Evolutionary conservation across 2,888 invertebrate species (phyloP).

Genomic region (Girardia tigrina): DNA sequence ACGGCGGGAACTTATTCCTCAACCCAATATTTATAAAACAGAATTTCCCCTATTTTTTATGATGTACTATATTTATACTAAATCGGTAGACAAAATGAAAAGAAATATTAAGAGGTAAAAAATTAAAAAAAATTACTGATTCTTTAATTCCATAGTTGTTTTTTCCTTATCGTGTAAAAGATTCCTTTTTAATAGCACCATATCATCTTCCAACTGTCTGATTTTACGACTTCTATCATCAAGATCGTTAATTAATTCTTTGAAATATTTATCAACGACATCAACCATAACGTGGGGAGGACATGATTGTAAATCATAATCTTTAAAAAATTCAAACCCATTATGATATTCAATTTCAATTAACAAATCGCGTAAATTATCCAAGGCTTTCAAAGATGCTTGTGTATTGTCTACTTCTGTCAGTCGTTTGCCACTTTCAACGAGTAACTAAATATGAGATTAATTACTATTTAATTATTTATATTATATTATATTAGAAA

Average conservation of each 20-base stretch:
- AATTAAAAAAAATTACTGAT: too few species aligned
- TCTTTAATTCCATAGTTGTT: not conserved
- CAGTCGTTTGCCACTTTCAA: not conserved
- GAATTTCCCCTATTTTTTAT: too few species aligned
- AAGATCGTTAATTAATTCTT: not conserved
- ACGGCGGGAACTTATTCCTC: too few species aligned
- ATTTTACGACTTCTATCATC: slow-evolving; percentile 1
- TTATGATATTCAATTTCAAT: slow-evolving; percentile 14
- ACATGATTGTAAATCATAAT: not conserved
- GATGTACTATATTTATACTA: too few species aligned
- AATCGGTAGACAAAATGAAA: too few species aligned
- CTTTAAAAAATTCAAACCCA: not conserved
- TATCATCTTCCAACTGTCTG: not conserved
- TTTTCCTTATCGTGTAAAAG: slow-evolving; percentile 23
- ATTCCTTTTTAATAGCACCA: not conserved
- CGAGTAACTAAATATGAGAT: not conserved
- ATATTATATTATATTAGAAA: too few species aligned
- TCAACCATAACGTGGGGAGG: not conserved
- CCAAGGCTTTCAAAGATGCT: not conserved
- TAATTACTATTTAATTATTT: too few species aligned
- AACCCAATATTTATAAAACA: too few species aligned
- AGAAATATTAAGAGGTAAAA: too few species aligned
- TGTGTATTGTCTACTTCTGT: not conserved
- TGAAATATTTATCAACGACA: not conserved
- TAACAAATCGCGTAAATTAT: slow-evolving; percentile 3